phyloP scores from a whole-genome alignment of 2,888 invertebrate species.

The Lypha dubia region DNA sequence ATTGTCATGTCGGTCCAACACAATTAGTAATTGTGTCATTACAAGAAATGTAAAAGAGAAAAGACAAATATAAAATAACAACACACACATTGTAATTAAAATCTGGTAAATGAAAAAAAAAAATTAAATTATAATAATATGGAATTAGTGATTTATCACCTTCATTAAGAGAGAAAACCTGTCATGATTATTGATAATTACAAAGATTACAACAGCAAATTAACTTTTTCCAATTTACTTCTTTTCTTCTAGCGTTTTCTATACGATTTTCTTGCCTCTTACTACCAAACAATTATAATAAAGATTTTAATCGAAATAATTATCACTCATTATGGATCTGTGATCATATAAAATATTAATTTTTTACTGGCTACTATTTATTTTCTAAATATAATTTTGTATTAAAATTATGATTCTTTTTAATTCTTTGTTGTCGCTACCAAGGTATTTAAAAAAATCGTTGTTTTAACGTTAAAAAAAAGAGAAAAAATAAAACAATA shows the following conservation, averaged over 20 bases:
- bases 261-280: background rate
- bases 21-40: constrained; percentile 69
- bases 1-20: constrained; percentile 70
- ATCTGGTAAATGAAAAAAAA: background rate
- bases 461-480: background rate
- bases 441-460: constrained; percentile 1
- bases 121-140: background rate
- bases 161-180: constrained; percentile 48
- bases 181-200: constrained; percentile 30
- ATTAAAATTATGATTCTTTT: constrained; percentile 22
- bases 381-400: constrained; percentile 17
- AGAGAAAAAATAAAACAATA: constrained; percentile 35
- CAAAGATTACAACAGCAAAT: constrained; percentile 26
- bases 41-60: constrained; percentile 21
- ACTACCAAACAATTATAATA: constrained; percentile 16
- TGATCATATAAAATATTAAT: constrained; percentile 64
- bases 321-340: constrained; percentile 67
- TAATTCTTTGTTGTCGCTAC: background rate
- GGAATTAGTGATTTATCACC: constrained; percentile 59
- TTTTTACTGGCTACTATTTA: constrained; percentile 49
- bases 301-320: constrained; percentile 69
- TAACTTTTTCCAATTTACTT: background rate
- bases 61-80: background rate
- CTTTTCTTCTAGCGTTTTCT: background rate
- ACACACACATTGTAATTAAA: constrained; percentile 27